Evolutionary conservation across 2,888 invertebrate genomes (phyloP).

Genomic region (Phragmatobia fuliginosa): DNA sequence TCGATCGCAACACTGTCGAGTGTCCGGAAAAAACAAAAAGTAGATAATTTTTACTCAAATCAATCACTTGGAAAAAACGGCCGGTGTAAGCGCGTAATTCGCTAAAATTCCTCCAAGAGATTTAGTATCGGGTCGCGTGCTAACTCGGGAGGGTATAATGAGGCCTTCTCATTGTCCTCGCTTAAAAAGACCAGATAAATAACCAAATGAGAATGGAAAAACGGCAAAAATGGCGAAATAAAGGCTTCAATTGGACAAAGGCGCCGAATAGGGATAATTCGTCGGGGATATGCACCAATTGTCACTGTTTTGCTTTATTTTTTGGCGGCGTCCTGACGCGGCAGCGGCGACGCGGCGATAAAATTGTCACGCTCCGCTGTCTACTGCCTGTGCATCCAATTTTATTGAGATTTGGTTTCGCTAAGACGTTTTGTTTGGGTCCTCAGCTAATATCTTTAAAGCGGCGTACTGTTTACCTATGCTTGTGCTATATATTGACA

Average conservation of each 20-base stretch:
- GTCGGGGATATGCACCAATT: conserved; percentile 86
- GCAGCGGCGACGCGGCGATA: conserved; percentile 65
- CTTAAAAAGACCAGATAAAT: conserved; percentile 84
- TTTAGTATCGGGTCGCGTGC: conserved; percentile 82
- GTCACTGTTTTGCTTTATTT: conserved; percentile 82
- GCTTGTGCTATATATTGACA: neutral
- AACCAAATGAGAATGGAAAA: conserved; percentile 86
- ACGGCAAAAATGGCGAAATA: conserved; percentile 85
- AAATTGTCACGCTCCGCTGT: conserved; percentile 70
- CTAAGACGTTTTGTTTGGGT: conserved; percentile 35
- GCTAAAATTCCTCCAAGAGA: conserved; percentile 83
- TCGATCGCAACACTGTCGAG: conserved; percentile 38
- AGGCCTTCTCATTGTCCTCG: conserved; percentile 73
- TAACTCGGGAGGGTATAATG: conserved; percentile 81
- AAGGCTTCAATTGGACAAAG: conserved; percentile 85
- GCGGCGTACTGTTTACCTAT: neutral
- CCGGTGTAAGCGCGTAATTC: conserved; percentile 81
- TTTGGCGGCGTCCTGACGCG: conserved; percentile 69
- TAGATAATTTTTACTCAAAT: conserved; percentile 83
- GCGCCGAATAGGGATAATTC: conserved; percentile 85
- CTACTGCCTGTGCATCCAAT: conserved; percentile 37
- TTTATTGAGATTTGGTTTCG: conserved; percentile 50
- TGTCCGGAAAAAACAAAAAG: conserved; percentile 58
- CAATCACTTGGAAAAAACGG: conserved; percentile 83
- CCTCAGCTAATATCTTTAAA: conserved; percentile 30